Conservation (phyloP, 2,888 invertebrate genomes). For the Synergus itoensis region DNA sequence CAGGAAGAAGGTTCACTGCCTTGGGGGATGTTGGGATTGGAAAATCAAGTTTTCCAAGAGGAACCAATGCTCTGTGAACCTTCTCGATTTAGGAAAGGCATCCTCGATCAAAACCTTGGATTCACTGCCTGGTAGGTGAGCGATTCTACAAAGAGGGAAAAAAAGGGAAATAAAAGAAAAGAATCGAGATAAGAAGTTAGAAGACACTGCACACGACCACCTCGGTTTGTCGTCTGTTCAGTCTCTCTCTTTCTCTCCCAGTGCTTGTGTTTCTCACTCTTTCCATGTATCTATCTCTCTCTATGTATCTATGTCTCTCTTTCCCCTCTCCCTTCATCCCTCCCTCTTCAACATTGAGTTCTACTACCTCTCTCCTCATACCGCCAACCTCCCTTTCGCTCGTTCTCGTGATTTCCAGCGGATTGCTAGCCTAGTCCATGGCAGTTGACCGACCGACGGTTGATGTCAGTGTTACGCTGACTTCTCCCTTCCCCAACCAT, state of each 20-base stretch:
- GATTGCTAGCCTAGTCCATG: conserved; percentile 49
- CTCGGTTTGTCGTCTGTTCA: conserved; percentile 8
- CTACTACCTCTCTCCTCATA: conserved; percentile 17
- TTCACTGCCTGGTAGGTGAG: conserved; percentile 27
- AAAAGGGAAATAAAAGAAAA: neutral
- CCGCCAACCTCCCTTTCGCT: conserved; percentile 40
- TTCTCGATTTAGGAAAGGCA: conserved; percentile 42
- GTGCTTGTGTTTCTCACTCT: conserved; percentile 36
- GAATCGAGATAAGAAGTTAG: conserved; percentile 13
- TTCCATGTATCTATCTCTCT: conserved; percentile 32
- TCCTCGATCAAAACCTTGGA: conserved; percentile 29
- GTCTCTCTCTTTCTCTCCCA: conserved; percentile 3
- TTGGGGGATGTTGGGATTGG: conserved; percentile 31
- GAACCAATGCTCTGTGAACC: conserved; percentile 37
- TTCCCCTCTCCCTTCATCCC: conserved; percentile 36
- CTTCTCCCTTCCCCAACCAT: conserved; percentile 54
- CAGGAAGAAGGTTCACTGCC: conserved; percentile 35
- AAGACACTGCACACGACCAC: conserved; percentile 24
- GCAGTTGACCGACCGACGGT: conserved; percentile 51
- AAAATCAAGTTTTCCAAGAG: conserved; percentile 35
- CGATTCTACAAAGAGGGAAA: conserved; percentile 7
- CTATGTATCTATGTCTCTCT: conserved; percentile 37
- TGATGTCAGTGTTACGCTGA: conserved; percentile 53
- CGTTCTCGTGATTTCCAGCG: conserved; percentile 46
- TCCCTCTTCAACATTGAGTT: conserved; percentile 44